Base-by-base conservation (phyloP, 64 coral and sea anemone genomes). In the Stichodactyla mertensii region DNA sequence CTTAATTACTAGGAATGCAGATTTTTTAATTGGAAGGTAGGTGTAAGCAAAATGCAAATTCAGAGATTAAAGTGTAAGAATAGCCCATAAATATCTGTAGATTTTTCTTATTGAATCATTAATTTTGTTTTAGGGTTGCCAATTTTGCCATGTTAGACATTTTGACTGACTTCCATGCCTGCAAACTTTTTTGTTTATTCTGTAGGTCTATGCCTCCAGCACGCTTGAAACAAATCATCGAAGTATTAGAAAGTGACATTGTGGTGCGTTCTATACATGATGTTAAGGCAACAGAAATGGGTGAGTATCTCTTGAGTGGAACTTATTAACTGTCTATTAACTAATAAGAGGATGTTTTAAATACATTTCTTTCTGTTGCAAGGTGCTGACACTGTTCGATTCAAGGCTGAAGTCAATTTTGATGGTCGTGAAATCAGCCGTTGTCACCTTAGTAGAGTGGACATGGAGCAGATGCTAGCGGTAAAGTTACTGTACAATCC, bases 21-120 rank as follows among this genome's bases (percentile, higher is more conserved):
- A 99, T 64, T 99, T 99, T 88, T 87, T 99, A 23, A 94, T 99
- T 80, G 97, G 97, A 94, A 89, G 97, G 97, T 99, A 95, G 77
- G 77, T 18, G 0, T 45, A 45, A 45, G 36, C 36, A 45, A 45
- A 51, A 2, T 8, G 24, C 51, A 74, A 9, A 23, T 20, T 0
- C 10, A 74, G 12, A 31, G 1, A 0, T 26, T 12, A 1, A 45
- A 45, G 36, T 45, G 36, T 45, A 45, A 45, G 36, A 45, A 45
- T 45, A 2, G 36, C 28, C 28, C 28, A 31, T 31, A 45, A 45
- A 45, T 45, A 45, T 45, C 36, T 45, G 36, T 2, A 45, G 36
- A 2, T 45, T 45, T 45, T 45, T 45, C n/a, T n/a, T n/a, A n/a
- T n/a, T 36, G 2, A 36, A 36, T 36, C 31, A 36, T 36, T 1